Evolutionary conservation across 1,140 invertebrate species (phyloP), one percentile per base, ranked within the genome.

Genomic region (Formica exsecta): DNA sequence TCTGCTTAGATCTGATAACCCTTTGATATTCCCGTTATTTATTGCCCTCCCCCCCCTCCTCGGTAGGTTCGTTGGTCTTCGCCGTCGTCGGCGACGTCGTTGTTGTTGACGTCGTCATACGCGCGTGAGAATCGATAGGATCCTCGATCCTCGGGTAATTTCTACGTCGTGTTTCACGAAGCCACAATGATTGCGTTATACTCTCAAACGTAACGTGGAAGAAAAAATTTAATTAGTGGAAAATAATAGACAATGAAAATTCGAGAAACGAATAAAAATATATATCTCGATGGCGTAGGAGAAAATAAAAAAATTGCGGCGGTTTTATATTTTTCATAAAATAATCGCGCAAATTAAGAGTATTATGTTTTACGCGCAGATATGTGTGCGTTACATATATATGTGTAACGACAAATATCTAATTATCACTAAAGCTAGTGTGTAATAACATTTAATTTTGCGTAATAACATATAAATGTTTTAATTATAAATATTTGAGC

Each of bases 1-100:
- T 91, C 88, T 86, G 92, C 92, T 92, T 89, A 92, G 89, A 92
- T 93, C 91, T 94, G 92, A 94, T 94, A 94, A 94, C 92, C 93
- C 94, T 94, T 94, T 94, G 93, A 92, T 94, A 92, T 89, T 92
- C 90, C 89, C 70, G 81, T 92, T 91, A 86, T 91, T 89, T 91
- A 92, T 92, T 91, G 87, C 87, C 68, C 68, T 59, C 16, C 4
- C 16, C 48, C 8, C 41, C 2, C 41, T 11, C 75, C 11, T 1
- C 57, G 32, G 29, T 41, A 74, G 11, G 6, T 51, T 51, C 48
- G 75, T 51, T 73, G 44, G 57, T 41, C 48, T 19, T 51, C 73
- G 36, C 76, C 73, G 76, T 83, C 73, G 76, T 79, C 68, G 74
- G 38, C 87, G 44, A 48, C 44, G 44, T 48, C 44, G 29, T 80